Base-by-base conservation (phyloP, 2,888 invertebrate species). In the Seira musarum region DNA sequence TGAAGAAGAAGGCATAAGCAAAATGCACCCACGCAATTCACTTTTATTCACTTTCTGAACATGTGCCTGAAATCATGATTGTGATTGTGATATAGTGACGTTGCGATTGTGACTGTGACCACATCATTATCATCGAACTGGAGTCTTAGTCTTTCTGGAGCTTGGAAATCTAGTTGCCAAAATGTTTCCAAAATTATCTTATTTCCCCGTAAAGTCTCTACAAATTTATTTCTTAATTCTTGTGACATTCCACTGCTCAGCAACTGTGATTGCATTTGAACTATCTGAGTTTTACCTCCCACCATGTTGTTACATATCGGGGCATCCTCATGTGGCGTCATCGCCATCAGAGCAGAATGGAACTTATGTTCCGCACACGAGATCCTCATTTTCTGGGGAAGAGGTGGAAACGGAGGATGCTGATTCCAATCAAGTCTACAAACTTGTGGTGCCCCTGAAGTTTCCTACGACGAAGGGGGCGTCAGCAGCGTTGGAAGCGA, bases 191-290 rank as follows among this genome's bases (percentile, higher is more conserved):
- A 67, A 67, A 13, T 67, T 64, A 22, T 25, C 2, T 3, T 2
- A 5, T 25, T 15, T 21, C n/a, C 21, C 65, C 1, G 65, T 84
- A 30, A 82, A 84, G 40, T 85, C 84, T 70, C 81, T 83, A 1
- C 83, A 84, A 65, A 84, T 85, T 79, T 76, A 85, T 69, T 69
- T n/a, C n/a, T n/a, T n/a, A n/a, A n/a, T n/a, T n/a, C n/a, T n/a
- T n/a, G n/a, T n/a, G n/a, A n/a, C n/a, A n/a, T n/a, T n/a, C n/a
- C n/a, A n/a, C n/a, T n/a, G n/a, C n/a, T n/a, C n/a, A n/a, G n/a
- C n/a, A n/a, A n/a, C n/a, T n/a, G n/a, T n/a, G n/a, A n/a, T n/a
- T n/a, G n/a, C n/a, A n/a, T n/a, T n/a, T n/a, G n/a, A n/a, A n/a
- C n/a, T n/a, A n/a, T n/a, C n/a, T n/a, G n/a, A n/a, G n/a, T n/a